A percentile compares a stretch with the other conserved stretches of the same genome.
Conservation (phyloP, 2,113 vertebrate species). For the Regulus satrapa region DNA sequence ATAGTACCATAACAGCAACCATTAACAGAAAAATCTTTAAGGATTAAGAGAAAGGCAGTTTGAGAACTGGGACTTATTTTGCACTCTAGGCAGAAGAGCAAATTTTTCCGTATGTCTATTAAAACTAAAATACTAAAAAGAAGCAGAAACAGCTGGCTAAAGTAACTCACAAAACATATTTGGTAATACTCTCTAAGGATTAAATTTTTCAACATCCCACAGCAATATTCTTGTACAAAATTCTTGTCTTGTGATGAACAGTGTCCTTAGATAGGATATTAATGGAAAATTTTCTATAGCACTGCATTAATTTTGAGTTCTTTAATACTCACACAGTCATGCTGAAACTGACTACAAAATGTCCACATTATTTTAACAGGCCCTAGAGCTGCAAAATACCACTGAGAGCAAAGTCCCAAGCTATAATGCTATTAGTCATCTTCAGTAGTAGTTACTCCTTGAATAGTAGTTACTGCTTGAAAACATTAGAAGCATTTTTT, state of each 20-base stretch:
- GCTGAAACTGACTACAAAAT: background rate
- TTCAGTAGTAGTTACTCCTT: background rate
- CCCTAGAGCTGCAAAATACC: background rate
- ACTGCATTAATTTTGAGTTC: background rate
- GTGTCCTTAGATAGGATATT: background rate
- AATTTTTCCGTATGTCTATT: background rate
- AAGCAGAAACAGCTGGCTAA: background rate
- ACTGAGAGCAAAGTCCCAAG: background rate
- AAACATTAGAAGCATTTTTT: background rate
- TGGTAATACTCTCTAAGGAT: background rate
- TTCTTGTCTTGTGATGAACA: background rate
- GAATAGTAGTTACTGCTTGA: too few relatives aligned
- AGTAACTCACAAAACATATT: background rate
- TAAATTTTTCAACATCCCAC: background rate
- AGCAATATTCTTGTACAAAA: background rate
- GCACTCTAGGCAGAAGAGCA: background rate
- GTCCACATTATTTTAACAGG: background rate
- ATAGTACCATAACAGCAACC: background rate
- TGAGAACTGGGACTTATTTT: background rate
- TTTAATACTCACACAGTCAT: background rate
- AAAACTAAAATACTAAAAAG: too few relatives aligned
- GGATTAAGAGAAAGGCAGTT: background rate
- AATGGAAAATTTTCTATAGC: background rate
- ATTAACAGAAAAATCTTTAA: background rate
- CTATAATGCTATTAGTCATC: background rate